These are phyloP conservation scores for rat (Rattus norvegicus) DNA, from an alignment of 2,113 vertebrate genomes.

Conservation along the genomic window GRCr8 NC_086021.1:131797001-131797500, in stretches of 20 bases:
- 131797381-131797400: not conserved
- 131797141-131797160: not conserved
- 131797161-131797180: too few species aligned
- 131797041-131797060: not conserved
- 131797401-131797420: not conserved
- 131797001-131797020: not conserved
- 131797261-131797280: not conserved
- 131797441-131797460: constrained; percentile 1
- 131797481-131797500: not conserved
- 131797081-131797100: too few species aligned
- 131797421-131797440: not conserved
- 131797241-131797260: constrained; percentile 9
- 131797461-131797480: not conserved
- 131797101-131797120: too few species aligned
- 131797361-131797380: not conserved
- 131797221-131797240: not conserved
- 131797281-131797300: not conserved
- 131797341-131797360: not conserved
- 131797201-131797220: not conserved
- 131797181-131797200: too few species aligned
- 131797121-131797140: not conserved
- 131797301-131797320: not conserved
- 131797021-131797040: not conserved
- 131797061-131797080: not conserved
- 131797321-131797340: not conserved